Percentiles rank a stretch among this genome's conserved stretches.
These are phyloP conservation scores for Epizoanthus rinbou DNA, from an alignment of 92 coral and sea anemone genomes.

Conservation along the genomic window DNA sequence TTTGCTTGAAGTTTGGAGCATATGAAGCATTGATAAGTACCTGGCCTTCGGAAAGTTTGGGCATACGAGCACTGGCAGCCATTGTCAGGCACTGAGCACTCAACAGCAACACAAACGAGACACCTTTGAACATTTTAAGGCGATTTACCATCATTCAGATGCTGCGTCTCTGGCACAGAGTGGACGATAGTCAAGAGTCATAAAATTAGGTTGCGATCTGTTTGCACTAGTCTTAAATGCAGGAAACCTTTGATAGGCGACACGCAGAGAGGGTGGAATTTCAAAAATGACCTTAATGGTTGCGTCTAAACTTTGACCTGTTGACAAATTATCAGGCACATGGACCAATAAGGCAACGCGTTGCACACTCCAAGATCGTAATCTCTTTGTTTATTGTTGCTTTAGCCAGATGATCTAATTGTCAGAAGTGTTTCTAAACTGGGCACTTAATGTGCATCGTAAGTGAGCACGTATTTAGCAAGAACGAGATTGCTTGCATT, in stretches of 20 bases:
- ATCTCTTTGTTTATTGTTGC: slow-evolving; percentile 47
- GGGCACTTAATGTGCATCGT: slow-evolving; percentile 23
- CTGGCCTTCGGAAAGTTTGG: slow-evolving; percentile 9
- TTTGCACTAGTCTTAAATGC: slow-evolving; percentile 43
- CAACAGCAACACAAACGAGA: slow-evolving; percentile 3
- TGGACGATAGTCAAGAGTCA: slow-evolving; percentile 15
- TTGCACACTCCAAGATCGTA: slow-evolving; percentile 17
- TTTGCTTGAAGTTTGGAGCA: neutral
- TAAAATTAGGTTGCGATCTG: slow-evolving; percentile 33
- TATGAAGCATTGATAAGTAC: slow-evolving; percentile 18
- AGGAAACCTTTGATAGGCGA: slow-evolving; percentile 35
- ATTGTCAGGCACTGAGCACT: slow-evolving; percentile 1
- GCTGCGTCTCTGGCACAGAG: slow-evolving; percentile 27
- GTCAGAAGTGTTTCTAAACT: slow-evolving; percentile 45
- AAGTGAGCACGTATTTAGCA: slow-evolving; percentile 35
- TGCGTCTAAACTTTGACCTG: slow-evolving; percentile 30
- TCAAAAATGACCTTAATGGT: slow-evolving; percentile 35
- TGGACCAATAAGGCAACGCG: slow-evolving; percentile 33
- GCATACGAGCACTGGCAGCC: slow-evolving; percentile 12
- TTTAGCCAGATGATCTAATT: slow-evolving; percentile 40
- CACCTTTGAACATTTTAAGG: slow-evolving; percentile 1
- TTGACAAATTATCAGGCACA: slow-evolving; percentile 27
- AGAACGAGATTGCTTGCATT: slow-evolving; percentile 11
- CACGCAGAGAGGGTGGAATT: slow-evolving; percentile 43
- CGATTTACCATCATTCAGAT: slow-evolving; percentile 2